Base-by-base conservation (phyloP, 2,888 invertebrate genomes). In the Drosophila emarginata region DNA sequence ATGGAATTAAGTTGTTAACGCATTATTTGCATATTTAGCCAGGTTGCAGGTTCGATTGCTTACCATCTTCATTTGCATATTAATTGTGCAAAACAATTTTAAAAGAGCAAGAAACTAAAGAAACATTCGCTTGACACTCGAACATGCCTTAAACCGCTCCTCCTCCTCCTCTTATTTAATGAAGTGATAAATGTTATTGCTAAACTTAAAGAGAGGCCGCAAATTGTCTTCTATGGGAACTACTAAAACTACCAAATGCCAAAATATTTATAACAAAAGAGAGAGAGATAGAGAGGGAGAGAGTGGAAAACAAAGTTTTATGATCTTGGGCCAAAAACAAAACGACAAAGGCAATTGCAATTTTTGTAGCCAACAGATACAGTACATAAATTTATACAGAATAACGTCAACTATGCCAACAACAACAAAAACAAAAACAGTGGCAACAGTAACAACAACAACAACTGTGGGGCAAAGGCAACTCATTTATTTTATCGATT, bases 1-100 rank as follows among this genome's bases (percentile, higher is more conserved):
- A 85, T 78, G 85, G 87, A 90, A 90, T 90, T 90, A 88, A 90
- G 90, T 90, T 90, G 90, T 90, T 90, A 90, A 89, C 90, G 88
- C 88, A 88, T 88, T 88, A 89, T 90, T 90, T 90, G 89, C 89
- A 90, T 90, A 87, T 90, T 88, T 85, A 77, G 72, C 53, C 53
- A 67, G 59, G 62, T 67, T 54, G 52, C 51, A 59, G 61, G 58
- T 67, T 82, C 84, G 85, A 87, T 87, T 83, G 87, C 80, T 69
- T 5, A 40, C 37, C 59, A 23, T 37, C 18, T 76, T 85, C 73
- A 90, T 90, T 90, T 90, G 89, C 90, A 90, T 90, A 90, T 90
- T 90, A 90, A 90, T 90, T 88, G 89, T 87, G 79, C 86, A 85
- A 80, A 80, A 78, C 79, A 79, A 79, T 83, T 77, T 80, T 28